Evolutionary conservation across 2,888 invertebrate genomes (phyloP).

Genomic region (Leptinotarsa juncta): DNA sequence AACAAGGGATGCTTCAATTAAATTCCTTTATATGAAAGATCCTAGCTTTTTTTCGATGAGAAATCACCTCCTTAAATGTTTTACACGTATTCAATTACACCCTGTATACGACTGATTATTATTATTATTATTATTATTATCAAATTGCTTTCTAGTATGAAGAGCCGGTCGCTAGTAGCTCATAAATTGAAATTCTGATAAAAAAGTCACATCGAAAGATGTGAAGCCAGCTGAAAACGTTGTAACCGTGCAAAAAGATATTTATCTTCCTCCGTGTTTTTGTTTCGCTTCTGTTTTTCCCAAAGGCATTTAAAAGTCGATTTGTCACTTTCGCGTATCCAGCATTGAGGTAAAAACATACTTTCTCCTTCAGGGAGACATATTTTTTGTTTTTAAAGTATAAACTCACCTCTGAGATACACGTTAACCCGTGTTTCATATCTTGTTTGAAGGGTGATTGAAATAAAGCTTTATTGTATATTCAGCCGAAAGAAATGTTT

Average conservation of each 20-base stretch:
- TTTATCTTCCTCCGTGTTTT: slow-evolving; percentile 42
- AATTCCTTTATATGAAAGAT: too few species aligned
- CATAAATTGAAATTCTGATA: neutral
- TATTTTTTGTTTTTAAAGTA: slow-evolving; percentile 29
- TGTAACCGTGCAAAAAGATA: slow-evolving; percentile 37
- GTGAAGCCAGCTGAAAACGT: slow-evolving; percentile 33
- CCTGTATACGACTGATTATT: too few species aligned
- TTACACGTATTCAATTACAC: too few species aligned
- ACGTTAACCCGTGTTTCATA: slow-evolving; percentile 7
- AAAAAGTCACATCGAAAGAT: slow-evolving; percentile 35
- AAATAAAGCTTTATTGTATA: slow-evolving; percentile 5
- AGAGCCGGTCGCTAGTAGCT: neutral
- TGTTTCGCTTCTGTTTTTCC: slow-evolving; percentile 40
- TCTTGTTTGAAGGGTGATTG: slow-evolving; percentile 4
- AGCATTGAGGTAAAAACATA: slow-evolving; percentile 33
- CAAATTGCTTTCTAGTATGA: too few species aligned
- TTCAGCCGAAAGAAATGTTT: neutral
- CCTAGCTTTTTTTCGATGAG: too few species aligned
- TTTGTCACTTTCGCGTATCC: slow-evolving; percentile 40
- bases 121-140: too few species aligned
- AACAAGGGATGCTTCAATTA: too few species aligned
- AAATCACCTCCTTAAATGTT: too few species aligned
- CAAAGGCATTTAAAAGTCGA: slow-evolving; percentile 42
- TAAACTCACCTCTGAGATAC: slow-evolving; percentile 15
- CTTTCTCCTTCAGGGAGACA: slow-evolving; percentile 21